A percentile compares a stretch with the other conserved stretches of the same genome.
Evolutionary conservation across 2,797 vertebrate species (phyloP).

Genomic region (Falco columbarius): DNA sequence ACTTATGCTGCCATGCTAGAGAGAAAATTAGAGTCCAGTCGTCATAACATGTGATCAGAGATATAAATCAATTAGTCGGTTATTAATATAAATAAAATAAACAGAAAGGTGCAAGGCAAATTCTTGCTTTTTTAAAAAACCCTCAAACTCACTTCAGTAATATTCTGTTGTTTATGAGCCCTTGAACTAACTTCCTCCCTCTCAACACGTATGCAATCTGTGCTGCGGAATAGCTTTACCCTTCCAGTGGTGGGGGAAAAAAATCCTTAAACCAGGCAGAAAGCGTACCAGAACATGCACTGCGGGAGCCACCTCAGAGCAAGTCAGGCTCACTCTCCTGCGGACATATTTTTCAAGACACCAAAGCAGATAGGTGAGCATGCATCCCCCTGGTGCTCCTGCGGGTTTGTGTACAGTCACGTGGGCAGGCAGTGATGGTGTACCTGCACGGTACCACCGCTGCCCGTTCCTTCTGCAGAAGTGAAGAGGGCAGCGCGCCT

Average conservation of each 20-base stretch:
- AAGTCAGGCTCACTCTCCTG: background rate
- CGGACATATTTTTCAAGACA: background rate
- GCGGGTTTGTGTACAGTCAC: background rate
- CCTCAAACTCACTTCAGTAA: background rate
- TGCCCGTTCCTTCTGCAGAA: background rate
- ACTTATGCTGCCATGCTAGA: background rate
- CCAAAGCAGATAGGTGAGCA: background rate
- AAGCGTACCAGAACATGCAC: background rate
- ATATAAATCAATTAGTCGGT: background rate
- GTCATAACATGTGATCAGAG: conserved; percentile 8
- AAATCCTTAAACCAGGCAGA: background rate
- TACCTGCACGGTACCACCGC: rapidly evolving
- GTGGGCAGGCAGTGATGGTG: background rate
- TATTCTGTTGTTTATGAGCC: background rate
- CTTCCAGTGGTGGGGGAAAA: rapidly evolving
- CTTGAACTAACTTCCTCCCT: conserved; percentile 21
- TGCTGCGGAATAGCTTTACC: background rate
- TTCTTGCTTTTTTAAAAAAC: background rate
- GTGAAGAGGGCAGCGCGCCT: rapidly evolving
- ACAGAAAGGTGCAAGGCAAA: background rate
- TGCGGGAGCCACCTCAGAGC: background rate
- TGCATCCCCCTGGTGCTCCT: background rate
- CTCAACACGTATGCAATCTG: background rate
- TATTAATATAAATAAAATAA: conserved; percentile 29
- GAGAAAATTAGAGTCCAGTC: background rate